phyloP scores from a whole-genome alignment of 2,888 invertebrate species.

The Xylota segnis region DNA sequence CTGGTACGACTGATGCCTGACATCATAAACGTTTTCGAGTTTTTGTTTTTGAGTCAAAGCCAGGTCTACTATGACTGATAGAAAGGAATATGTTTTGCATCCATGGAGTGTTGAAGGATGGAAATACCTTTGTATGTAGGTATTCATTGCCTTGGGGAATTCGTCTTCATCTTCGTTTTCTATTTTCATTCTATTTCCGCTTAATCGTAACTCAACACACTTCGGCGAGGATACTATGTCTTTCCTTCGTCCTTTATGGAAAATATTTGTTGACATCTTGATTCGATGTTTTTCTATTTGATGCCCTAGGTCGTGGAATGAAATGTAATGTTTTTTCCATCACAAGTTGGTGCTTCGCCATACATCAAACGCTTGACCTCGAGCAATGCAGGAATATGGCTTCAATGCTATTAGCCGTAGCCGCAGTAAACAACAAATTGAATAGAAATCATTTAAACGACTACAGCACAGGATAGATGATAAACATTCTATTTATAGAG shows the following conservation, averaged over 20 bases:
- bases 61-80: no score
- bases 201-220: no score
- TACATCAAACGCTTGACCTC: not conserved
- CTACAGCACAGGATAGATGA: not conserved
- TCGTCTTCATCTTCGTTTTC: not conserved
- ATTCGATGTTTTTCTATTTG: not conserved
- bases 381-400: not conserved
- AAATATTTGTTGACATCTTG: not conserved
- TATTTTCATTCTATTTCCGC: not conserved
- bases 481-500: conserved; percentile 25
- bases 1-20: no score
- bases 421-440: not conserved
- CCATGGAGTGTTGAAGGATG: no score
- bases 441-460: not conserved
- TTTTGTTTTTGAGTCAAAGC: no score
- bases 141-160: no score
- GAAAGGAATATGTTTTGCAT: no score
- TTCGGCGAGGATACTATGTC: not conserved
- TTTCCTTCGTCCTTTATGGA: not conserved
- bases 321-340: not conserved
- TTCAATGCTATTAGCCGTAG: not conserved
- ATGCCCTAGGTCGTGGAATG: not conserved
- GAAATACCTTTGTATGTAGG: no score
- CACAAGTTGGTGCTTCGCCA: no score
- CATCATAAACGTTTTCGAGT: no score